Percentiles rank a stretch among this genome's conserved stretches.
phyloP scores from a whole-genome alignment of 2,797 vertebrate species.

The Semaprochilodus insignis region DNA sequence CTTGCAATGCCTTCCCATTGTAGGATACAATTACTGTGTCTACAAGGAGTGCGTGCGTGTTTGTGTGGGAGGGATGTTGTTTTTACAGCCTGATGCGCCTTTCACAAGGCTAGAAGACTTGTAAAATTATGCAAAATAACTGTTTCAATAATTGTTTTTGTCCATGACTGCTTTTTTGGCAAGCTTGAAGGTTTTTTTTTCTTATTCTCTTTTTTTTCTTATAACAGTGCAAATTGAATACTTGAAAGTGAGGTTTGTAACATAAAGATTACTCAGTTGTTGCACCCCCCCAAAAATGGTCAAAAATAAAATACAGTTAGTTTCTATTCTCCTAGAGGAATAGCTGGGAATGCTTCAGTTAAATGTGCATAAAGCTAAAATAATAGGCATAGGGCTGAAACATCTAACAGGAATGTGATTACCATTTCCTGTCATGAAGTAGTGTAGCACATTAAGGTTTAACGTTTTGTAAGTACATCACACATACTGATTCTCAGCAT shows the following conservation, averaged over 20 bases:
- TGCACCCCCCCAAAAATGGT: neutral
- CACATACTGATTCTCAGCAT: too few species aligned
- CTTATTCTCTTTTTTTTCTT: too few species aligned
- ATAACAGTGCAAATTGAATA: too few species aligned
- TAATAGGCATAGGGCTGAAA: neutral
- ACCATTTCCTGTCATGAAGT: too few species aligned
- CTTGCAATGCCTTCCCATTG: neutral
- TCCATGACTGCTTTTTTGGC: neutral
- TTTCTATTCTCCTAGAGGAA: neutral
- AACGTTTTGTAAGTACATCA: too few species aligned
- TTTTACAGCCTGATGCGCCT: neutral
- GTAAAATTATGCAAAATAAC: neutral
- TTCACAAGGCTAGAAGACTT: neutral
- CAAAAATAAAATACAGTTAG: neutral
- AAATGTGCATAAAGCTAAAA: neutral
- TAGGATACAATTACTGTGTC: conserved; percentile 6
- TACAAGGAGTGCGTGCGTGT: neutral
- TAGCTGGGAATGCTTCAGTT: neutral
- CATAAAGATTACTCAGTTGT: too few species aligned
- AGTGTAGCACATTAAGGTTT: too few species aligned
- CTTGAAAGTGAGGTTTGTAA: too few species aligned
- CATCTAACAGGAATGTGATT: too few species aligned
- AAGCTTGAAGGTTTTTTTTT: neutral
- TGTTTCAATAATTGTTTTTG: too few species aligned
- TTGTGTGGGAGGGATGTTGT: conserved; percentile 7